phyloP scores from a whole-genome alignment of 2,888 invertebrate genomes.

The Eretmocerus hayati region DNA sequence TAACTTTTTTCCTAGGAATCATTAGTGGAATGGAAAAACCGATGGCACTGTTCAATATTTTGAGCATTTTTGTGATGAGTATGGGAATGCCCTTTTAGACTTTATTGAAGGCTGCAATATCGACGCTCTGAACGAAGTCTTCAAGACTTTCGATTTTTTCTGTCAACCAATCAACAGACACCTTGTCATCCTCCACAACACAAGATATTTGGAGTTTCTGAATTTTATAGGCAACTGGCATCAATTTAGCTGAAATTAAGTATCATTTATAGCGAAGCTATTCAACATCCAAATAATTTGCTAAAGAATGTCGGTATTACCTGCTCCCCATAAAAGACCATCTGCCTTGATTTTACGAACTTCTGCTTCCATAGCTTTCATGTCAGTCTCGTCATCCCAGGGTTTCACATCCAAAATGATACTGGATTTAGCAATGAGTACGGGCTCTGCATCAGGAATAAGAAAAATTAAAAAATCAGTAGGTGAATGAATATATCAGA shows the following conservation, averaged over 20 bases:
- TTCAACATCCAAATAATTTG: background rate
- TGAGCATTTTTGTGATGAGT: background rate
- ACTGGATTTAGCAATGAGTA: slow-evolving; percentile 87
- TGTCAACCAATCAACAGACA: slow-evolving; percentile 79
- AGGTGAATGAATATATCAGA: background rate
- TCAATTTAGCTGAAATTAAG: slow-evolving; percentile 63
- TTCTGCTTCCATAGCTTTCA: slow-evolving; percentile 72
- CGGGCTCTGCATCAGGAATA: slow-evolving; percentile 58
- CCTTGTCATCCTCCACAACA: slow-evolving; percentile 95
- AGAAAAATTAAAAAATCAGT: background rate
- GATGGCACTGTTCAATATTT: slow-evolving; percentile 27
- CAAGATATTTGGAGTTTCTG: slow-evolving; percentile 85
- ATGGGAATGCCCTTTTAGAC: slow-evolving; percentile 53
- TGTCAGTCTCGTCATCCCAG: slow-evolving; percentile 89
- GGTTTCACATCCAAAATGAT: slow-evolving; percentile 93
- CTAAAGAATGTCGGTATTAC: slow-evolving; percentile 27
- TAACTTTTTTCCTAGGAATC: slow-evolving; percentile 22
- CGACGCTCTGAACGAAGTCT: slow-evolving; percentile 86
- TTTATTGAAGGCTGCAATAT: slow-evolving; percentile 94
- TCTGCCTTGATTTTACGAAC: slow-evolving; percentile 74
- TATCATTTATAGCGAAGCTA: slow-evolving; percentile 4
- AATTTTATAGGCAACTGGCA: slow-evolving; percentile 88
- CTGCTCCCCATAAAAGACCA: slow-evolving; percentile 89
- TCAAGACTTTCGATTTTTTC: slow-evolving; percentile 80
- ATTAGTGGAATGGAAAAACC: slow-evolving; percentile 34